A percentile compares a stretch with the other conserved stretches of the same genome.
These are phyloP conservation scores for Drosophila kanapiae DNA, from an alignment of 1,140 invertebrate species.

Conservation along the genomic window DNA sequence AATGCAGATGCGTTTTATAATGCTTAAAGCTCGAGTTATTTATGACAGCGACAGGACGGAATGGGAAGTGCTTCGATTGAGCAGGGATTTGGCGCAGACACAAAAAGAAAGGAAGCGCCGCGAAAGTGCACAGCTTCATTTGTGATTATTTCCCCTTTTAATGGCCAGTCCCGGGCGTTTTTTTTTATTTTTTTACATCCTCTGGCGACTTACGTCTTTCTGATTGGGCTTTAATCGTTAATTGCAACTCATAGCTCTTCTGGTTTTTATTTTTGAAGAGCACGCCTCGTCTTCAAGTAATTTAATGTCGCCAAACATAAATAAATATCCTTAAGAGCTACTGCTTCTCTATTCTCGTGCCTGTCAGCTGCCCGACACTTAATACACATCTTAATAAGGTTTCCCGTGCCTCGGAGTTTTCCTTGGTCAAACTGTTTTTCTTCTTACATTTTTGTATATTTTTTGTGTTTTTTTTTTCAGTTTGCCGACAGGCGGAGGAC, in stretches of 20 bases:
- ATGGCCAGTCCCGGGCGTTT: not conserved
- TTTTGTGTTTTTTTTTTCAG: not conserved
- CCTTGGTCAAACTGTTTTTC: slow-evolving; percentile 14
- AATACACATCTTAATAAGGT: slow-evolving; percentile 28
- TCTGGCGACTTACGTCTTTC: not conserved
- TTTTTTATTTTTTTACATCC: not conserved
- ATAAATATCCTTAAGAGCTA: too few relatives aligned
- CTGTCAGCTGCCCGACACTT: too few relatives aligned
- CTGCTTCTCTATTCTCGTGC: too few relatives aligned
- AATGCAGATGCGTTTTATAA: slow-evolving; percentile 52
- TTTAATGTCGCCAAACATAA: not conserved
- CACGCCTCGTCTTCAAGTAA: not conserved
- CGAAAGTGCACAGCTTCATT: not conserved
- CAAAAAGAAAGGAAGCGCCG: not conserved
- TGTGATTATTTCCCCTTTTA: slow-evolving; percentile 13
- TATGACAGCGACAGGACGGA: slow-evolving; percentile 22
- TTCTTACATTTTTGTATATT: slow-evolving; percentile 1
- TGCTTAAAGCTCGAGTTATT: slow-evolving; percentile 52
- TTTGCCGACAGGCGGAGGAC: too few relatives aligned
- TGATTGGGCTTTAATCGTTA: slow-evolving; percentile 19
- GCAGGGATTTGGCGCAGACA: slow-evolving; percentile 15
- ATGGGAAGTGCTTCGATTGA: slow-evolving; percentile 26
- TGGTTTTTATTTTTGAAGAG: not conserved
- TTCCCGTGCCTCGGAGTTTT: slow-evolving; percentile 2
- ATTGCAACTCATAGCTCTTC: not conserved